These are phyloP conservation scores for Tipula unca DNA, from an alignment of 2,888 invertebrate species.

Conservation along the genomic window DNA sequence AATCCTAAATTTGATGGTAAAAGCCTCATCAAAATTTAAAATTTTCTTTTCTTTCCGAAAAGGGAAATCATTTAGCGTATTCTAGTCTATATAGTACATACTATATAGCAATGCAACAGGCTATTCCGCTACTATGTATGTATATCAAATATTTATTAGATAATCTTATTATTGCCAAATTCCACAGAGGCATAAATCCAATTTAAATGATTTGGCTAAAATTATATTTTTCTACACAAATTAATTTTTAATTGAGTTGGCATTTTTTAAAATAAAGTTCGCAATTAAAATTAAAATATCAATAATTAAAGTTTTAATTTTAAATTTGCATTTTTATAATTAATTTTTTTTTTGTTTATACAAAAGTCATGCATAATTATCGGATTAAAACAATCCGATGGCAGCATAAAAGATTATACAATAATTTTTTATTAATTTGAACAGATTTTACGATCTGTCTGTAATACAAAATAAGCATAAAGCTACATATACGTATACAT, in stretches of 20 bases:
- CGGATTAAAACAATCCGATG: background rate
- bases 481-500: too few relatives aligned
- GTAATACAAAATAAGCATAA: too few relatives aligned
- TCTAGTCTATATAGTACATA: background rate
- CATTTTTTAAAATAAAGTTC: background rate
- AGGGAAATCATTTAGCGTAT: background rate
- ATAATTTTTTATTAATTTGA: background rate
- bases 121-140: background rate
- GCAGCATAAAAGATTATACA: background rate
- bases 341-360: background rate
- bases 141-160: background rate
- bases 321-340: background rate
- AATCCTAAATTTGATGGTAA: background rate
- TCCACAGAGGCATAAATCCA: background rate
- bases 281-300: background rate
- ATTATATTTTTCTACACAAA: background rate
- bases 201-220: background rate
- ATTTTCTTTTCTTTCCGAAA: background rate
- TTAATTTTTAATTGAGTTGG: background rate
- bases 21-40: background rate
- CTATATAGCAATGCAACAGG: background rate
- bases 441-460: background rate
- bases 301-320: background rate
- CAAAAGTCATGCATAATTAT: background rate
- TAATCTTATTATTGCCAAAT: background rate